These are phyloP conservation scores for Monopis laevigella DNA, from an alignment of 2,888 invertebrate genomes.

Conservation along the genomic window DNA sequence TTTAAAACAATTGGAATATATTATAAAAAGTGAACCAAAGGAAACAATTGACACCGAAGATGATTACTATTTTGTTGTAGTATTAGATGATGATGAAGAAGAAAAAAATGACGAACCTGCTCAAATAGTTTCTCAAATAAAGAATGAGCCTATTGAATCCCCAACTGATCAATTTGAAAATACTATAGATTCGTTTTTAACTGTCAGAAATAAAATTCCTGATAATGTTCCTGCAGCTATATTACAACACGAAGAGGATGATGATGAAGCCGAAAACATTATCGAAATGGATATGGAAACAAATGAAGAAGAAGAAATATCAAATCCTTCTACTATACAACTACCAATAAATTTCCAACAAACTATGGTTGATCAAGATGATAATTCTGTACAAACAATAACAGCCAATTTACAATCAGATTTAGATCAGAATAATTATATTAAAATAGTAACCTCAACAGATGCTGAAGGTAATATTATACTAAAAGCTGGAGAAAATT, in stretches of 20 bases:
- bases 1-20: slow-evolving; percentile 44
- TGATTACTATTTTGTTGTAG: slow-evolving; percentile 50
- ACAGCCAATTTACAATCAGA: slow-evolving; percentile 23
- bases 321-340: neutral
- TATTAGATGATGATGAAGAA: slow-evolving; percentile 47
- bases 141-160: slow-evolving; percentile 20
- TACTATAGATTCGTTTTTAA: slow-evolving; percentile 43
- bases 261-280: slow-evolving; percentile 34
- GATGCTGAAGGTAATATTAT: slow-evolving; percentile 42
- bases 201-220: slow-evolving; percentile 42
- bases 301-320: neutral
- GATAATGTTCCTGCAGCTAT: slow-evolving; percentile 54
- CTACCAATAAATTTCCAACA: no score
- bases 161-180: slow-evolving; percentile 30
- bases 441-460: slow-evolving; percentile 46
- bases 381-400: slow-evolving; percentile 23
- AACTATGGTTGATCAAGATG: slow-evolving; percentile 20
- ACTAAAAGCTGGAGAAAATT: slow-evolving; percentile 35
- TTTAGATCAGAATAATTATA: slow-evolving; percentile 31
- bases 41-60: slow-evolving; percentile 55
- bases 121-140: slow-evolving; percentile 9
- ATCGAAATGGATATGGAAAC: slow-evolving; percentile 19
- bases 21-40: slow-evolving; percentile 47
- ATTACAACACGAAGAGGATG: slow-evolving; percentile 50
- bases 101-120: slow-evolving; percentile 18